Percentiles rank a stretch among this genome's conserved stretches.
phyloP scores from a whole-genome alignment of 2,888 invertebrate species.

The Cinara cedri region DNA sequence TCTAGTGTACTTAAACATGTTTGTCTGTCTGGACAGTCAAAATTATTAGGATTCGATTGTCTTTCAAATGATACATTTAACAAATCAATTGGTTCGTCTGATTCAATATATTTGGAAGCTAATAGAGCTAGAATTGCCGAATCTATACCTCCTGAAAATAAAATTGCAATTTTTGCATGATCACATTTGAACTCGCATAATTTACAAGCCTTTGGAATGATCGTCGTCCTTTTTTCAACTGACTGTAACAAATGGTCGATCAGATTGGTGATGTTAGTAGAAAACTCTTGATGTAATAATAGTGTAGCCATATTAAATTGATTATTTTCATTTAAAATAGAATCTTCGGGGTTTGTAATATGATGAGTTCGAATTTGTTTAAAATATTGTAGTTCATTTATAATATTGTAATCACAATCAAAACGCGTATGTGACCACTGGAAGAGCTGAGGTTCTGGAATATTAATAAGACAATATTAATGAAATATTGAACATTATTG shows the following conservation, averaged over 20 bases:
- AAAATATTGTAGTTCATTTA: conserved; percentile 51
- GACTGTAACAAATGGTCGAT: conserved; percentile 67
- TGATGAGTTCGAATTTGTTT: conserved; percentile 14
- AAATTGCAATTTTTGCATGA: conserved; percentile 76
- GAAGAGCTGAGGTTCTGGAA: conserved; percentile 45
- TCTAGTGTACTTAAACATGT: conserved; percentile 75
- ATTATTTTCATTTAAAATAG: conserved; percentile 18
- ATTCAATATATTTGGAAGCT: conserved; percentile 73
- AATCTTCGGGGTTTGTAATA: conserved; percentile 32
- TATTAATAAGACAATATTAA: conserved; percentile 5
- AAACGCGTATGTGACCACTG: conserved; percentile 39
- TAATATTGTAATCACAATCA: conserved; percentile 31
- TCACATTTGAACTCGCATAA: conserved; percentile 67
- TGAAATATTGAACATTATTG: conserved; percentile 63
- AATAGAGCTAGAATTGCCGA: conserved; percentile 87
- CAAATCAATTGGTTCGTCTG: conserved; percentile 79
- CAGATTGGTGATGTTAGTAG: conserved; percentile 65
- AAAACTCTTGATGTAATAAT: conserved; percentile 61
- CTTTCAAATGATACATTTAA: conserved; percentile 92
- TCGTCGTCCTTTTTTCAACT: conserved; percentile 68
- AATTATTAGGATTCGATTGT: conserved; percentile 59
- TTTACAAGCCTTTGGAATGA: conserved; percentile 71
- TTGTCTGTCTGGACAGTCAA: conserved; percentile 80
- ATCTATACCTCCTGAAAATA: conserved; percentile 97
- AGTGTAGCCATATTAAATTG: conserved; percentile 37